Conservation (phyloP, 2,888 invertebrate species). For the Eilema depressum region DNA sequence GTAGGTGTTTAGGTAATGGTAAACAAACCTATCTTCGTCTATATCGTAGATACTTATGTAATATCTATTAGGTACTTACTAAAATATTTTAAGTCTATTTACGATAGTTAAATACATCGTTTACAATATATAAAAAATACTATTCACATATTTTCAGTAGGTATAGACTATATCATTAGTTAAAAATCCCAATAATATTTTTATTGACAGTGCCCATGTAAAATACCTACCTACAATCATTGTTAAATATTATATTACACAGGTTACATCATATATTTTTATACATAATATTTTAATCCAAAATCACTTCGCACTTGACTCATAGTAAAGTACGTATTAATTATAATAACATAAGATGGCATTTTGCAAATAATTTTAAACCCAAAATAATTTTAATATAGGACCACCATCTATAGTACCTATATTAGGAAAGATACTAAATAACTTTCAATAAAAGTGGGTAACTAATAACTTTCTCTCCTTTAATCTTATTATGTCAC, state of each 20-base stretch:
- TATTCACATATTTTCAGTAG: not conserved
- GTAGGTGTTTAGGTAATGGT: not conserved
- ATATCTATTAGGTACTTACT: not conserved
- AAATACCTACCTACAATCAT: not conserved
- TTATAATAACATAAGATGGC: conserved; percentile 1
- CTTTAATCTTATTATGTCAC: not conserved
- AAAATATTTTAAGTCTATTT: not conserved
- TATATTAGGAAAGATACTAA: not conserved
- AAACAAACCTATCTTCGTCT: not conserved
- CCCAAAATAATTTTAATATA: conserved; percentile 25
- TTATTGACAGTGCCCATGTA: not conserved
- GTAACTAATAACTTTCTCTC: not conserved
- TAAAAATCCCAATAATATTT: not conserved
- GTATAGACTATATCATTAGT: not conserved
- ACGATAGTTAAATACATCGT: not conserved
- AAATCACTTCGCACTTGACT: conserved; percentile 20
- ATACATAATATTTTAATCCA: conserved; percentile 21
- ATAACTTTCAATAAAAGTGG: not conserved
- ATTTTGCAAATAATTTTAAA: conserved; percentile 12
- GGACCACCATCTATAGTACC: conserved; percentile 39
- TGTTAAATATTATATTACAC: conserved; percentile 4
- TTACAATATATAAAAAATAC: not conserved
- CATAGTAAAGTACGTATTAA: not conserved
- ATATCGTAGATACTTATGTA: not conserved
- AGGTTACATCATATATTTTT: conserved; percentile 17